Evolutionary conservation across 1,140 invertebrate species (phyloP), one percentile per base, ranked within the genome.

Genomic region (Gonioctena quinquepunctata): DNA sequence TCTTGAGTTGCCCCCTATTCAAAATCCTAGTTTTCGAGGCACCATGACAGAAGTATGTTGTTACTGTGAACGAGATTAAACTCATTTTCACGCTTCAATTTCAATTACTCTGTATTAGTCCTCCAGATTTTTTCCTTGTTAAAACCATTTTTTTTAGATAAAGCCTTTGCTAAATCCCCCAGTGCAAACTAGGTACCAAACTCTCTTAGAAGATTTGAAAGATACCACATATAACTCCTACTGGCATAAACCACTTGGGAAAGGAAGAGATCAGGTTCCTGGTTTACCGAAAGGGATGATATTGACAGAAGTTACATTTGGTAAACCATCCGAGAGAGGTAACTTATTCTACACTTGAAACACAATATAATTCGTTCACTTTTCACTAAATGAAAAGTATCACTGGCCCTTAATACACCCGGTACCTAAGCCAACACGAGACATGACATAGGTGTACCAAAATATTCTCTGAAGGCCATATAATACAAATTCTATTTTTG

Each of bases 261-360:
- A 79, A 73, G 59, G 74, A 1, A 75, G 75, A 63, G 86, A 87
- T 79, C 77, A 81, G 16, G 79, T 82, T 19, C 84, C 84, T 25
- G 84, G 85, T 77, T 72, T 88, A 48, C 86, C 87, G 11, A 79
- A 81, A 67, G 85, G 84, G 56, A 83, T 87, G 74, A 82, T 86
- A 74, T 71, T 71, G 7, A 48, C 75, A 59, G 70, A 71, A 16
- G 84, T 82, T 1, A 86, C 85, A 8, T 87, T 85, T 79, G 87
- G 87, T 21, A 83, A 77, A 68, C 76, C 80, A 71, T 80, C 78
- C 65, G 54, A 76, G 66, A 77, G 72, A 82, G 71, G 83, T 82
- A 60, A 0, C 7, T 42, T 42, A 42, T 42, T 42, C 33, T 42
- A 8, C n/a, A n/a, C n/a, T n/a, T n/a, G n/a, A n/a, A n/a, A n/a